Conservation (phyloP, 2,888 invertebrate genomes). For the Apodemia zela region DNA sequence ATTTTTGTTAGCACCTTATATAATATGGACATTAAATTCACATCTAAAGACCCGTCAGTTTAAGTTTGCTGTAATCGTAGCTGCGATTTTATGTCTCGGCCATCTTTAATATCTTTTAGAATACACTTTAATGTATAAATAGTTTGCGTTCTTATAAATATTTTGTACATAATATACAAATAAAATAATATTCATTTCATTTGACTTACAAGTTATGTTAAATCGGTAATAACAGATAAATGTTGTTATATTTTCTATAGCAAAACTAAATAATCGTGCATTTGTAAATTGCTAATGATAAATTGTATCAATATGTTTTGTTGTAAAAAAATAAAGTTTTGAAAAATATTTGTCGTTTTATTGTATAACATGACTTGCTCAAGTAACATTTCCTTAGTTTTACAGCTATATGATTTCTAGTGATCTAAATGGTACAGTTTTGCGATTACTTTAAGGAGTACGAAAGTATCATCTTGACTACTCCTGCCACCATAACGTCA, state of each 20-base stretch:
- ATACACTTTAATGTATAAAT: not conserved
- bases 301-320: slow-evolving; percentile 53
- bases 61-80: too few species aligned
- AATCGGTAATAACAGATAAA: not conserved
- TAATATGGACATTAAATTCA: too few species aligned
- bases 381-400: too few species aligned
- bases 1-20: too few species aligned
- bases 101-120: too few species aligned
- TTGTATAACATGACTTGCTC: slow-evolving; percentile 17
- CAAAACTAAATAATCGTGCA: slow-evolving; percentile 23
- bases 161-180: not conserved
- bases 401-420: too few species aligned
- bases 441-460: too few species aligned
- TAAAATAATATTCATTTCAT: not conserved
- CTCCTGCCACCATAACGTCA: too few species aligned
- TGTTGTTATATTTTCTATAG: slow-evolving; percentile 19
- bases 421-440: too few species aligned
- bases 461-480: too few species aligned
- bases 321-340: slow-evolving; percentile 57
- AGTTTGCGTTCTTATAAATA: not conserved
- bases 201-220: not conserved
- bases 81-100: too few species aligned
- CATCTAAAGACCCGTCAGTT: too few species aligned
- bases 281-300: slow-evolving; percentile 42
- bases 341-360: slow-evolving; percentile 34